A percentile compares a stretch with the other conserved stretches of the same genome.
phyloP scores from a whole-genome alignment of 2,888 invertebrate genomes.

The Dione juno region DNA sequence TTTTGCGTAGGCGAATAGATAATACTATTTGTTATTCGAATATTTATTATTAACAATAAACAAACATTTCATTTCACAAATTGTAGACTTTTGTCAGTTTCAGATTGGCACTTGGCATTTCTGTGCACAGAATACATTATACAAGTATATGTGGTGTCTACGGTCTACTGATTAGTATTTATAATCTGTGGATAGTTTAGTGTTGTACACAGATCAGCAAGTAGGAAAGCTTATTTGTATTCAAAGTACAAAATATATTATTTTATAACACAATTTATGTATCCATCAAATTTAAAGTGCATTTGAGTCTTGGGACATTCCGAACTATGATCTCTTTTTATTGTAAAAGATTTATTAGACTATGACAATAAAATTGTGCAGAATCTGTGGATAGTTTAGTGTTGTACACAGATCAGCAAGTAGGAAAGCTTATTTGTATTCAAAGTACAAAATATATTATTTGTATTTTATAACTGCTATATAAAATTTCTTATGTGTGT shows the following conservation, averaged over 20 bases:
- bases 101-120: conserved; percentile 1
- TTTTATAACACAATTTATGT: too few relatives aligned
- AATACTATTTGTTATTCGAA: conserved; percentile 49
- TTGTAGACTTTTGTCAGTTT: conserved; percentile 29
- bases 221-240: too few relatives aligned
- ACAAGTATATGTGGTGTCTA: neutral
- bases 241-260: too few relatives aligned
- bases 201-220: too few relatives aligned
- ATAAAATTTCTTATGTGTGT: too few relatives aligned
- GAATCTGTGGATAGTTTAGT: neutral
- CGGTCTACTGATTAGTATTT: neutral
- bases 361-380: neutral
- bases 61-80: conserved; percentile 34
- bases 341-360: neutral
- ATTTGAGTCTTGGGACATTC: neutral
- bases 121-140: neutral
- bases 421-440: too few relatives aligned
- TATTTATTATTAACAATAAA: conserved; percentile 41
- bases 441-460: too few relatives aligned
- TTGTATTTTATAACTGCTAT: too few relatives aligned
- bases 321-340: neutral
- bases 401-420: too few relatives aligned
- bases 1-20: conserved; percentile 62
- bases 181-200: neutral
- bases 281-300: neutral